Conservation (phyloP, 2,113 vertebrate species). For the Hylia prasina region DNA sequence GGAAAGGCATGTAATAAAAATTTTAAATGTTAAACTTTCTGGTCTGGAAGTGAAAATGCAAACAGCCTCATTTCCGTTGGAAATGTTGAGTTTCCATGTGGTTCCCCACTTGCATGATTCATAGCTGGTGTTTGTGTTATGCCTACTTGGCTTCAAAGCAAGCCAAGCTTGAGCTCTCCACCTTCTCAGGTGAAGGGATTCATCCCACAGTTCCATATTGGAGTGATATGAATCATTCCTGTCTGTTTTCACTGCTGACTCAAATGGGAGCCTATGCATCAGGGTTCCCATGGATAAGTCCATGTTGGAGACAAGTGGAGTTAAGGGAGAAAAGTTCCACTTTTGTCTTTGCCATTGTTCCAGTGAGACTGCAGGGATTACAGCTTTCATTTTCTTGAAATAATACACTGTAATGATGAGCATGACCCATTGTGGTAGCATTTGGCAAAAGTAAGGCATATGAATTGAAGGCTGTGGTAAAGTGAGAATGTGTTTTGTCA, state of each 20-base stretch:
- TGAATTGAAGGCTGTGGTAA: background rate
- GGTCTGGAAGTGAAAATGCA: background rate
- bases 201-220: constrained; percentile 2
- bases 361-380: background rate
- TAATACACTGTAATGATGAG: background rate
- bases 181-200: constrained; percentile 41
- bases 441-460: background rate
- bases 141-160: background rate
- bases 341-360: background rate
- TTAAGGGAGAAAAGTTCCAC: background rate
- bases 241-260: background rate
- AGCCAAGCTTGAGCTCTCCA: background rate
- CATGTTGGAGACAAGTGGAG: background rate
- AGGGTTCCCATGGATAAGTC: background rate
- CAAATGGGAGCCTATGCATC: background rate
- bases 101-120: background rate
- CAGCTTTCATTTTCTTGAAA: background rate
- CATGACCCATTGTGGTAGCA: background rate
- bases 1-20: background rate
- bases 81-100: background rate
- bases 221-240: constrained; percentile 43
- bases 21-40: background rate
- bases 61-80: background rate
- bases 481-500: background rate
- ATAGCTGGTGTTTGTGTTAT: constrained; percentile 21